phyloP scores from a whole-genome alignment of 2,888 invertebrate species.

The Keiferia lycopersicella region DNA sequence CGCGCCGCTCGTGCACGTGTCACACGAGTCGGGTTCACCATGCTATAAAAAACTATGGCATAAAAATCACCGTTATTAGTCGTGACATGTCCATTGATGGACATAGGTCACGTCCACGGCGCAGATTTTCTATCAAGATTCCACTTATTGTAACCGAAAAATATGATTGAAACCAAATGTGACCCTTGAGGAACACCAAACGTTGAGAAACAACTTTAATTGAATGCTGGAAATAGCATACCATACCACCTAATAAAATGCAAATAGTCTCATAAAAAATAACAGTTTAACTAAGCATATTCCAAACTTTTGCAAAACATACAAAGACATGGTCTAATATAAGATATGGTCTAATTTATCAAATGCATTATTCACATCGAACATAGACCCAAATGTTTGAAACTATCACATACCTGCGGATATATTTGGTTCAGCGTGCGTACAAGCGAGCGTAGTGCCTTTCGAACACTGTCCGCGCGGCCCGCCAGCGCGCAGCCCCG shows the following conservation, averaged over 20 bases:
- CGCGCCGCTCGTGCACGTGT: conserved; percentile 47
- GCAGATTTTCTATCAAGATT: no score
- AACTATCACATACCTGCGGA: conserved; percentile 53
- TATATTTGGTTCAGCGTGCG: conserved; percentile 59
- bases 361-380: background rate
- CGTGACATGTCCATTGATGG: no score
- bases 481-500: conserved; percentile 68
- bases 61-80: no score
- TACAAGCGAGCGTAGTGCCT: conserved; percentile 63
- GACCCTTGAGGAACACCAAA: background rate
- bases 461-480: conserved; percentile 72
- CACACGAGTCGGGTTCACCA: conserved; percentile 44
- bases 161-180: background rate
- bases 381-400: background rate
- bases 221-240: no score
- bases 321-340: background rate
- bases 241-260: no score
- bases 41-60: background rate
- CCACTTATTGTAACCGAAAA: background rate
- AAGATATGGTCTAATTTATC: background rate
- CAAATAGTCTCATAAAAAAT: no score
- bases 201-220: background rate
- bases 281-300: background rate
- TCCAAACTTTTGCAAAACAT: no score
- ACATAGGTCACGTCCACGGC: no score